Percentiles rank a stretch among this genome's conserved stretches.
These are phyloP conservation scores for Nicator chloris DNA, from an alignment of 2,113 vertebrate species.

Conservation along the genomic window DNA sequence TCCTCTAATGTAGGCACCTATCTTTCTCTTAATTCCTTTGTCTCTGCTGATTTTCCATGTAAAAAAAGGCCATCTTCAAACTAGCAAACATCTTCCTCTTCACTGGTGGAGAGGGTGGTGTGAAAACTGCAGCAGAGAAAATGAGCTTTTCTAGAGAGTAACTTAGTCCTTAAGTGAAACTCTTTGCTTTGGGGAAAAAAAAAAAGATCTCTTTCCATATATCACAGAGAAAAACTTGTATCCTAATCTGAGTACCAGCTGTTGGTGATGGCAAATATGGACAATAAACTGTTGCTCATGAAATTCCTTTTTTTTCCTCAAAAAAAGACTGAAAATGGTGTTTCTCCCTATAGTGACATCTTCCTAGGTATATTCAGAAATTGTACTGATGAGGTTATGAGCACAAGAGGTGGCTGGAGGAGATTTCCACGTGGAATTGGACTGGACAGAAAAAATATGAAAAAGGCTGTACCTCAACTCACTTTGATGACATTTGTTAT, in stretches of 20 bases:
- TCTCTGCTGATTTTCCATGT: not conserved
- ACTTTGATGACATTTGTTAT: not conserved
- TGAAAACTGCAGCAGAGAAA: not conserved
- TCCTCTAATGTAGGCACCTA: not conserved
- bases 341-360: not conserved
- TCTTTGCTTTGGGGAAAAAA: not conserved
- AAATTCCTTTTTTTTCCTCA: not conserved
- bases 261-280: not conserved
- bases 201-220: not conserved
- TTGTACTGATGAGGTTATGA: not conserved
- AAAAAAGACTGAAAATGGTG: not conserved
- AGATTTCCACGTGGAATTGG: not conserved
- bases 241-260: not conserved
- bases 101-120: not conserved
- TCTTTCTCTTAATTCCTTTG: not conserved
- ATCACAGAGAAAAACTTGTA: not conserved
- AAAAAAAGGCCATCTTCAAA: not conserved
- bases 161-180: not conserved
- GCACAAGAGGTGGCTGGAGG: not conserved
- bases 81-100: not conserved
- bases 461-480: not conserved
- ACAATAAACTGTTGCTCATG: not conserved
- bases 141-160: not conserved
- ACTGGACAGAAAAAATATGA: not conserved
- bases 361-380: not conserved